A percentile compares a stretch with the other conserved stretches of the same genome.
These are phyloP conservation scores for Aphrocallistes beatrix DNA, from an alignment of 37 sponge, comb jelly and placozoan genomes.

Conservation along the genomic window DNA sequence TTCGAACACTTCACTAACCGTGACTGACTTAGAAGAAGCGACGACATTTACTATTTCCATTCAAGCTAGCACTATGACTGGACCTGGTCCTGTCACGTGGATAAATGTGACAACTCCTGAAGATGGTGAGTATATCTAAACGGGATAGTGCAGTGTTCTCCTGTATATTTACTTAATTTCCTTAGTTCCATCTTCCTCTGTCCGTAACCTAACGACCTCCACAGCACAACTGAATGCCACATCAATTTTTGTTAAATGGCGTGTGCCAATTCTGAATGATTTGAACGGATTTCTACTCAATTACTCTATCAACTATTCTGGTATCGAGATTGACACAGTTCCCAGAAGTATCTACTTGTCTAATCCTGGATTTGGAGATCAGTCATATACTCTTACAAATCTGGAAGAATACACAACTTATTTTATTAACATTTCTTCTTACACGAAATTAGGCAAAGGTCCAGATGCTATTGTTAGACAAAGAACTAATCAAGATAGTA, in stretches of 20 bases:
- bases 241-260: background rate
- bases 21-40: background rate
- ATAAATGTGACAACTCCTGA: background rate
- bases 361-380: background rate
- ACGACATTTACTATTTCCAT: background rate
- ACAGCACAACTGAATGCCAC: conserved; percentile 7
- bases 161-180: background rate
- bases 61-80: background rate
- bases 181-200: conserved; percentile 13
- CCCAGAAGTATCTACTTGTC: background rate
- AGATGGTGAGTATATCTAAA: background rate
- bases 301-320: background rate
- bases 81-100: background rate
- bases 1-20: background rate
- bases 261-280: background rate
- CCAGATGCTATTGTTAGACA: background rate
- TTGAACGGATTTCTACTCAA: background rate
- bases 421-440: background rate
- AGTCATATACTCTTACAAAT: background rate
- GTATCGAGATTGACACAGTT: conserved; percentile 2
- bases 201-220: background rate
- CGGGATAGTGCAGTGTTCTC: background rate
- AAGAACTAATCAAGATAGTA: background rate
- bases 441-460: background rate
- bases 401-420: background rate